These are phyloP conservation scores for Tetheella fluctuosa DNA, from an alignment of 2,888 invertebrate species.

Conservation along the genomic window DNA sequence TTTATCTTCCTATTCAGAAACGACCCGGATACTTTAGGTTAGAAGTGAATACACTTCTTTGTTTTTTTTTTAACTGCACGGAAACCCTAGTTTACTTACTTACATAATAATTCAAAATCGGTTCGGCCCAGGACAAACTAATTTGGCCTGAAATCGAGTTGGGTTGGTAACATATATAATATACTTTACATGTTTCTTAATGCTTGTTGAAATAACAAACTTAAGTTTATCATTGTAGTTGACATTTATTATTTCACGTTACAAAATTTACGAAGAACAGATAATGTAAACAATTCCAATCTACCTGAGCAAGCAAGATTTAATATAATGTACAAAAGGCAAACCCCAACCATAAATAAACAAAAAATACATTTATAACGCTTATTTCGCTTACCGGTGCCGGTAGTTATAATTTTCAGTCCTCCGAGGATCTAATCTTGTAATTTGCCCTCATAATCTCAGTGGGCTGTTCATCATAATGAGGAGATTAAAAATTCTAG, in stretches of 20 bases:
- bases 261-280: not conserved
- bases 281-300: slow-evolving; percentile 10
- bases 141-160: no score
- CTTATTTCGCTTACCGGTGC: slow-evolving; percentile 34
- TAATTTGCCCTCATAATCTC: slow-evolving; percentile 64
- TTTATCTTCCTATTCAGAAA: no score
- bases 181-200: not conserved
- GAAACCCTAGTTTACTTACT: no score
- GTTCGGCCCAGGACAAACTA: no score
- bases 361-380: slow-evolving; percentile 29
- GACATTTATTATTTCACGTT: not conserved
- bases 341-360: slow-evolving; percentile 29
- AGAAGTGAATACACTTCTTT: no score
- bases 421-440: slow-evolving; percentile 49
- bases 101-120: no score
- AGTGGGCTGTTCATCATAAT: slow-evolving; percentile 64
- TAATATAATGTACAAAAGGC: slow-evolving; percentile 7
- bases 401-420: slow-evolving; percentile 38
- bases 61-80: no score
- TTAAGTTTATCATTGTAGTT: not conserved
- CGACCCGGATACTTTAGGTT: no score
- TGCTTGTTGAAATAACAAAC: not conserved
- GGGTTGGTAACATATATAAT: no score
- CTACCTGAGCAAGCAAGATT: slow-evolving; percentile 2
- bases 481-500: slow-evolving; percentile 71